phyloP scores from a whole-genome alignment of 2,113 vertebrate species.

The Thamnophis sirtalis region DNA sequence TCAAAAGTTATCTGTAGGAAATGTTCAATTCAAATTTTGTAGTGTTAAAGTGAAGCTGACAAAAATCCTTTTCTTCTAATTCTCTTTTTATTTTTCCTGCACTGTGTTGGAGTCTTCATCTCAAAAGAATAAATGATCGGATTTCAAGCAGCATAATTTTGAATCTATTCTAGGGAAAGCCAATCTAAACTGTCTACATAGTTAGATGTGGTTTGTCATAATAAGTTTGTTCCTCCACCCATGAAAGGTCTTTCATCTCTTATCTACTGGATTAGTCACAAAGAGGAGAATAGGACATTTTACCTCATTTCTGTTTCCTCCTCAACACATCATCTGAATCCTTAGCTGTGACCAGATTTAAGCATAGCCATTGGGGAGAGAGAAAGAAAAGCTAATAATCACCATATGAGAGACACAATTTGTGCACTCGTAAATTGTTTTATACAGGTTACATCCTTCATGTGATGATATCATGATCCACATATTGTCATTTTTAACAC shows the following conservation, averaged over 20 bases:
- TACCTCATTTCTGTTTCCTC: neutral
- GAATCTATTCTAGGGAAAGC: neutral
- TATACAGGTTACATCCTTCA: neutral
- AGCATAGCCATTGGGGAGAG: neutral
- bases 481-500: neutral
- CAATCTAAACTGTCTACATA: neutral
- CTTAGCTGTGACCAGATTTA: neutral
- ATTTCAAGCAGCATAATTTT: neutral
- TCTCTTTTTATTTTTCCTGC: neutral
- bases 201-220: neutral
- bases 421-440: neutral
- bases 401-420: neutral
- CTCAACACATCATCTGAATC: neutral
- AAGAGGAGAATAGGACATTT: neutral
- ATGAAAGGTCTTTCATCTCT: neutral
- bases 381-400: neutral
- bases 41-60: neutral
- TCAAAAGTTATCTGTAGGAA: neutral
- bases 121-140: neutral
- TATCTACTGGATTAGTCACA: neutral
- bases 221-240: neutral
- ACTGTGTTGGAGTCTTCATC: neutral
- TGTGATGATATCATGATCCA: neutral
- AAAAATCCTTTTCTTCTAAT: neutral
- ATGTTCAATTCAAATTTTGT: neutral